A percentile compares a stretch with the other conserved stretches of the same genome.
These are phyloP conservation scores for Tetragnatha versicolor DNA, from an alignment of 1,140 invertebrate genomes.

Conservation along the genomic window DNA sequence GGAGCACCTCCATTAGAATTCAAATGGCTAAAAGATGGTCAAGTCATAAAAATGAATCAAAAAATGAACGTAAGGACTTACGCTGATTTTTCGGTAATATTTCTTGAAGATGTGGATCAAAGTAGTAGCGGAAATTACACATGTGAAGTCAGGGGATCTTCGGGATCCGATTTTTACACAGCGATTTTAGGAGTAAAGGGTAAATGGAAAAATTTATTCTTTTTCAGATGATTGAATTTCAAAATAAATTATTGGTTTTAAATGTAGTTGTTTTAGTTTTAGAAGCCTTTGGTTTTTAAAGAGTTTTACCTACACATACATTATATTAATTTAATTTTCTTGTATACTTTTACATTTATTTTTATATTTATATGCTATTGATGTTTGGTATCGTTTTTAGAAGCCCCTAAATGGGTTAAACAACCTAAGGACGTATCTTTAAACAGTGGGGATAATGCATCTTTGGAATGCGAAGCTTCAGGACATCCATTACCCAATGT, in stretches of 20 bases:
- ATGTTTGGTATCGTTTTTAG: slow-evolving; percentile 58
- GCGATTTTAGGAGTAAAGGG: slow-evolving; percentile 76
- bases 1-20: slow-evolving; percentile 40
- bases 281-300: background rate
- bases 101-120: slow-evolving; percentile 38
- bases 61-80: slow-evolving; percentile 3
- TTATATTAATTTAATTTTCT: background rate
- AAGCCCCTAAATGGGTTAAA: slow-evolving; percentile 67
- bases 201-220: slow-evolving; percentile 60
- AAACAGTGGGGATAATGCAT: slow-evolving; percentile 62
- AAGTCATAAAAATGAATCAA: background rate
- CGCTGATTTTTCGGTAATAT: slow-evolving; percentile 44
- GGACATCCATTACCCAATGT: slow-evolving; percentile 67
- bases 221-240: background rate
- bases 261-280: background rate
- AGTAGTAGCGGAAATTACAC: slow-evolving; percentile 59
- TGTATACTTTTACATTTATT: background rate
- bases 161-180: slow-evolving; percentile 70
- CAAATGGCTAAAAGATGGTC: slow-evolving; percentile 51
- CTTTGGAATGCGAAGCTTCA: slow-evolving; percentile 65
- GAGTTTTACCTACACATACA: background rate
- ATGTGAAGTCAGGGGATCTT: slow-evolving; percentile 72
- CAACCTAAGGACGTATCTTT: slow-evolving; percentile 66
- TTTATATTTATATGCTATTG: background rate
- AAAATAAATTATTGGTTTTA: background rate